Base-by-base conservation (phyloP, 2,797 vertebrate species). In the Coranthus polyacanthus region DNA sequence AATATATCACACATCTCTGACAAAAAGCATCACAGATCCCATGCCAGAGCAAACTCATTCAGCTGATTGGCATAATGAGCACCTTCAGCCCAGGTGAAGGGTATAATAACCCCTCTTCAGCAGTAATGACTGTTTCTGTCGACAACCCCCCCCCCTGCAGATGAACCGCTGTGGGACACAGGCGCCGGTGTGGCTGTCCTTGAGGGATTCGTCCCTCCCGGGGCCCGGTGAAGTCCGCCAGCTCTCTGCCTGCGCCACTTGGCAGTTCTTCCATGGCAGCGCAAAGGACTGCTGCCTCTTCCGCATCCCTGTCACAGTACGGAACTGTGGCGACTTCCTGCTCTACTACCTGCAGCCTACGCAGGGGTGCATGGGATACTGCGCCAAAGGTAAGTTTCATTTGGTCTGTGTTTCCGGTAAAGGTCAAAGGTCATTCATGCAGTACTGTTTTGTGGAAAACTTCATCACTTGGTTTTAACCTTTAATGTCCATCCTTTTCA, bases 91-190 rank as follows among this genome's bases (percentile, higher is more conserved):
- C 52, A 80, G 78, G 46, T 82, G 73, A 2, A 49, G 62, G 10
- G 26, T 5, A 5, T 71, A 83, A 86, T 72, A 42, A 76, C 64
- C 51, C 34, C 63, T 24, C 41, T n/a, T 0, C 45, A 41, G 38
- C 49, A 34, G 3, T 80, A 89, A 82, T 87, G 34, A 82, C 57
- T 54, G 60, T 73, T 80, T 78, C 52, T 57, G 15, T 55, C 2
- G 0, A 9, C 7, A 3, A 41, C 13, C 39, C 36, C 47, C 13
- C 39, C 36, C 47, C 44, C 47, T 15, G 22, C 44, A 96, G 94
- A 93, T 94, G 92, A 95, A 95, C 83, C 95, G 85, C 64, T 95
- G 95, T 1, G 94, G 95, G 1, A 96, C 94, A 0, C 94, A 96
- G 92, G 92, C 90, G 24, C 94, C 92, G 0, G 86, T 94, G 63